Conservation (phyloP, 2,888 invertebrate genomes). For the Stenodera caucasica region DNA sequence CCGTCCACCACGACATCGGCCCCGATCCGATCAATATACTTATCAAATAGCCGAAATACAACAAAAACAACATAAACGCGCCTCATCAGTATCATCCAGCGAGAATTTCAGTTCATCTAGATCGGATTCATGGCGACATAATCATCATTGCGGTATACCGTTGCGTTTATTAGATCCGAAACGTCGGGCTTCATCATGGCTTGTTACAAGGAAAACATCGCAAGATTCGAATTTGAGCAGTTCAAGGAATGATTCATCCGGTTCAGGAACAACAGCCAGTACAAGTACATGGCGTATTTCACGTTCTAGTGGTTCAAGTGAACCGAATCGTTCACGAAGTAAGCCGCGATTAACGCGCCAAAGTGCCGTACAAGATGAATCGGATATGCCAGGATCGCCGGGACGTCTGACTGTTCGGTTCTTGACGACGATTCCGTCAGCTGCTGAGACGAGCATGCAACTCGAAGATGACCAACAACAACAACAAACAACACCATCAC, state of each 20-base stretch:
- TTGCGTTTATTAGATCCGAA: slow-evolving; percentile 73
- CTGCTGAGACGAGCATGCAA: slow-evolving; percentile 71
- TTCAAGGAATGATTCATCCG: slow-evolving; percentile 88
- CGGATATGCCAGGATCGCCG: slow-evolving; percentile 65
- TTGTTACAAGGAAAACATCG: slow-evolving; percentile 87
- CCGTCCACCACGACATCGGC: slow-evolving; percentile 51
- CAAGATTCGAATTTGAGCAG: slow-evolving; percentile 91
- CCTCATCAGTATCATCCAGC: slow-evolving; percentile 83
- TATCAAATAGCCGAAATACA: slow-evolving; percentile 76
- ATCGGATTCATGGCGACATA: slow-evolving; percentile 84
- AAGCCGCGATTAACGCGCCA: slow-evolving; percentile 81
- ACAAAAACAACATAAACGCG: slow-evolving; percentile 74
- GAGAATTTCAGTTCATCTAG: slow-evolving; percentile 88
- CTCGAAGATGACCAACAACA: slow-evolving; percentile 62
- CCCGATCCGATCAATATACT: slow-evolving; percentile 68
- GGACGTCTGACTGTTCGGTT: slow-evolving; percentile 61
- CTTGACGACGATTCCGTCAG: slow-evolving; percentile 73
- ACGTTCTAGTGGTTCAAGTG: slow-evolving; percentile 75
- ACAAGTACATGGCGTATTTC: slow-evolving; percentile 90
- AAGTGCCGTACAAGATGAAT: slow-evolving; percentile 75
- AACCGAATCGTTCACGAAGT: slow-evolving; percentile 54
- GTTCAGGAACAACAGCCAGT: slow-evolving; percentile 84
- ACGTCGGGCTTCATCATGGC: slow-evolving; percentile 83
- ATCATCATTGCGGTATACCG: slow-evolving; percentile 76
- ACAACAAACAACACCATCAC: background rate